Percentiles rank a stretch among this genome's conserved stretches.
Conservation (phyloP, 2,888 invertebrate species). For the Hypolimnas misippus region DNA sequence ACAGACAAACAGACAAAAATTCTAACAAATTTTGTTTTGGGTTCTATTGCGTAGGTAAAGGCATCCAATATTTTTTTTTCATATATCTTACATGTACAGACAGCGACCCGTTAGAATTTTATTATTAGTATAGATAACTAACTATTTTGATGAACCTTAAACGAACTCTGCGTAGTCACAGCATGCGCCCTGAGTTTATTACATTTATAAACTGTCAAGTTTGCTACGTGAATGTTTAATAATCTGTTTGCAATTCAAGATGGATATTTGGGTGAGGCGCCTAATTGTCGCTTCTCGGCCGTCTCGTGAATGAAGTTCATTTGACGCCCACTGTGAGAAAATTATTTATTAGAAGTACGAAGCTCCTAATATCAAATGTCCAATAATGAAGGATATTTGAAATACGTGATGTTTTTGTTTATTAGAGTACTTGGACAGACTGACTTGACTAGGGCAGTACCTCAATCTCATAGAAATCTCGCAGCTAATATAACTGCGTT, state of each 20-base stretch:
- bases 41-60: no score
- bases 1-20: no score
- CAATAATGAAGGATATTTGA: background rate
- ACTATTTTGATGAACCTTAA: background rate
- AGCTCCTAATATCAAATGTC: background rate
- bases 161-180: background rate
- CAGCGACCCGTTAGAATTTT: no score
- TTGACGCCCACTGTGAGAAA: conserved; percentile 2
- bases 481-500: no score
- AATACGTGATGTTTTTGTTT: background rate
- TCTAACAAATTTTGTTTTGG: no score
- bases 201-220: background rate
- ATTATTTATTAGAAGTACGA: background rate
- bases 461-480: no score
- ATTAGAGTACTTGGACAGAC: no score
- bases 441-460: no score
- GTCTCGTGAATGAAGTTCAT: background rate
- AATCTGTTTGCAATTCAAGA: conserved; percentile 13
- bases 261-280: conserved; percentile 15
- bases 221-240: background rate
- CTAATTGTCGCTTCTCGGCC: conserved; percentile 11
- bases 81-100: no score
- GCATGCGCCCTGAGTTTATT: background rate
- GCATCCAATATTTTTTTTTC: no score
- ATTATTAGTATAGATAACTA: no score